Conservation (phyloP, 2,113 vertebrate species). For the Petrocephalus microphthalmus region DNA sequence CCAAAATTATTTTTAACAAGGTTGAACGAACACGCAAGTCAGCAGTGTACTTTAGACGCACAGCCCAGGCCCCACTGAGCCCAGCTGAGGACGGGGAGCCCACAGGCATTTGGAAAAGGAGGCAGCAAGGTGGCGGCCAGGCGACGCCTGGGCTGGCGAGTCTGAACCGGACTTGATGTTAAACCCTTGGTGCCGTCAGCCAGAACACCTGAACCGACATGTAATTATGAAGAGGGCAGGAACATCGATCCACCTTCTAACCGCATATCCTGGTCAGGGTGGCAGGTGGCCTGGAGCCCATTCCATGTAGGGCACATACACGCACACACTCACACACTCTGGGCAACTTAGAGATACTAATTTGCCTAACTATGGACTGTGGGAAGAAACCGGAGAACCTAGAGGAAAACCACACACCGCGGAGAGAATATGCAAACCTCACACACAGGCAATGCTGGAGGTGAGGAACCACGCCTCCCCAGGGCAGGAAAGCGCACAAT, state of each 20-base stretch:
- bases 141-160: background rate
- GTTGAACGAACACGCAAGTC: background rate
- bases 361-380: background rate
- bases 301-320: background rate
- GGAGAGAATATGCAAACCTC: background rate
- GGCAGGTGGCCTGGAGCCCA: background rate
- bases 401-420: background rate
- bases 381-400: background rate
- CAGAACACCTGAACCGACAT: background rate
- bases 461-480: background rate
- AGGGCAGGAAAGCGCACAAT: background rate
- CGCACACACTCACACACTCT: background rate
- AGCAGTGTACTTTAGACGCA: background rate
- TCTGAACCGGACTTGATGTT: background rate
- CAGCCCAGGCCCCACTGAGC: background rate
- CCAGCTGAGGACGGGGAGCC: background rate
- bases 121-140: background rate
- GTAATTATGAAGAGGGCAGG: background rate
- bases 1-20: background rate
- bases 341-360: background rate
- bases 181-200: background rate
- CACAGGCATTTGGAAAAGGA: background rate
- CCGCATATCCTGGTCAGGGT: background rate
- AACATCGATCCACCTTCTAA: background rate
- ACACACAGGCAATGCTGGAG: background rate